Base-by-base conservation (phyloP, 2,888 invertebrate genomes). In the Petrolisthes cinctipes region DNA sequence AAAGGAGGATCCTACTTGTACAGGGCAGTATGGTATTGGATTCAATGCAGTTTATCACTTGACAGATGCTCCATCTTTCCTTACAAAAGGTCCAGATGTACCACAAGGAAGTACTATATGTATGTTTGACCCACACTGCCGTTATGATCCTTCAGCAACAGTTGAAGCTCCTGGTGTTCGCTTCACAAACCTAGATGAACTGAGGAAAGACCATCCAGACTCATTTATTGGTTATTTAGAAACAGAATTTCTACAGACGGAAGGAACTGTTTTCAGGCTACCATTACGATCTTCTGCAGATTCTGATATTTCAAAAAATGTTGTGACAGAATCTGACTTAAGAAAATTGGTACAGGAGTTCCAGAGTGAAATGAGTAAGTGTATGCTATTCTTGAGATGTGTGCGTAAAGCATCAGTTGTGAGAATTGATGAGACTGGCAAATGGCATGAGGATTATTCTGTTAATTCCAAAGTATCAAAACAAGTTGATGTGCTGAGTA, bases 21-120 rank as follows among this genome's bases (percentile, higher is more conserved):
- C 86, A 76, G 86, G 86, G 37, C 86, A 86, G 57, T 86, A 86
- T 68, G 86, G 86, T 5, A 86, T 86, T 68, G 86, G 86, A 14
- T 86, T 86, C 71, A 86, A 86, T 78, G 86, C 86, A 17, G 86
- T 86, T 20, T 86, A 86, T 78, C 86, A 86, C 53, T 17, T 86
- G 23, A 86, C 86, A 23, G 86, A 86, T 56, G 82, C 86, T 14
- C 86, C 86, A 11, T 86, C 86, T 54, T 86, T 86, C 66, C 75
- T 86, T n/a, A 86, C 86, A 11, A 71, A 53, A 57, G 86, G 86
- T 4, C 86, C 86, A 23, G 68, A 82, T 17, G 66, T 82, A 17
- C 85, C 81, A 9, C 37, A 82, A 53, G 68, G 86, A 78, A 82
- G 82, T 20, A 86, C 86, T 53, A 61, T 86, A 5, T 86, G 86